Conservation (phyloP, 2,888 invertebrate genomes). For the Tenthredo mesomela region DNA sequence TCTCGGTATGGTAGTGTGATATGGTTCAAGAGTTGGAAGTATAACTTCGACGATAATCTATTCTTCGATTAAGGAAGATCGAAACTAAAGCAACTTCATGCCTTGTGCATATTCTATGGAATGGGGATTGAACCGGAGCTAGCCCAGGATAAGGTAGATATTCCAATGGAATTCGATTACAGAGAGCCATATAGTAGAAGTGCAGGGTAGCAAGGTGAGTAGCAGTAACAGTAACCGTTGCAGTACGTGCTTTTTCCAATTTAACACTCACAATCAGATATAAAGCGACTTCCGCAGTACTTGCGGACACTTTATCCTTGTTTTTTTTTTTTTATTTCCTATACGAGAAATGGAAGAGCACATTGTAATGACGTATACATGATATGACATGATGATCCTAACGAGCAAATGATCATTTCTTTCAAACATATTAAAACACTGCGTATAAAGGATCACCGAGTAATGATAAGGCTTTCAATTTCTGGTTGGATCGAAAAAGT, state of each 20-base stretch:
- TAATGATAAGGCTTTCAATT: not conserved
- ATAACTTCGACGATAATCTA: not conserved
- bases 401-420: not conserved
- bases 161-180: constrained; percentile 10
- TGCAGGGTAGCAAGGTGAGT: not conserved
- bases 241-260: constrained; percentile 14
- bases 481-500: not conserved
- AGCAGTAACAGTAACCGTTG: constrained; percentile 12
- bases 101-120: not conserved
- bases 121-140: not conserved
- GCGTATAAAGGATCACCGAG: too few relatives aligned
- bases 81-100: not conserved
- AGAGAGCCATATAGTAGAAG: not conserved
- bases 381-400: not conserved
- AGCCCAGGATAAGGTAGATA: not conserved
- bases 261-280: constrained; percentile 10
- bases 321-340: not conserved
- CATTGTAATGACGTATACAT: not conserved
- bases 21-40: not conserved
- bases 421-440: not conserved
- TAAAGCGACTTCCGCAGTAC: not conserved
- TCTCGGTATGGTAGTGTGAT: not conserved
- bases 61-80: not conserved
- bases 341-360: not conserved
- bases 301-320: not conserved